Evolutionary conservation across 2,888 invertebrate genomes (phyloP), one percentile per base, ranked within the genome.

Genomic region (Erebia aethiops): DNA sequence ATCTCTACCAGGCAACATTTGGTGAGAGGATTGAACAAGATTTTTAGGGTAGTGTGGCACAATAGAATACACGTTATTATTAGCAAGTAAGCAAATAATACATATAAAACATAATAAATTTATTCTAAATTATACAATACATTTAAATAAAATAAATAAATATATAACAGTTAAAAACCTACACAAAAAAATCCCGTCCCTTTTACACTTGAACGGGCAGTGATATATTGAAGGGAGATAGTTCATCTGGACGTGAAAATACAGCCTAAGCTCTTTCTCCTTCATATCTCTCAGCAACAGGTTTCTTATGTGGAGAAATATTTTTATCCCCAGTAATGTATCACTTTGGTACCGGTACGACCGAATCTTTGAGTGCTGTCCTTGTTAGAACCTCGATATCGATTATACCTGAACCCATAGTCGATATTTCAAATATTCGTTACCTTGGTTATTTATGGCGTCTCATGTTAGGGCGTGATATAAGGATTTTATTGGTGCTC

Each of bases 311-410:
- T 82, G 81, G 84, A 84, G 87, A 90, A 87, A 91, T 90, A 91
- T 91, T 92, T 89, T 89, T 87, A 89, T 88, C 86, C 86, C 78
- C 78, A 78, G 81, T 87, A 90, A 91, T 91, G 88, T 91, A 91
- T 91, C 91, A 90, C 87, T 85, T 78, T 75, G 57, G 67, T 73
- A 80, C 76, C 73, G 77, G 81, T 80, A 79, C 81, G 82, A 85
- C 61, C 69, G 49, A 82, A 82, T 84, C 83, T 84, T 84, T 75
- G 82, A 87, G 86, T 74, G 76, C 71, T 76, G 77, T 76, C 68
- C 72, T 74, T 62, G 68, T 71, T 74, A 68, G 73, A 74, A 74
- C 75, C 74, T 77, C 79, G 79, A 79, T 80, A 80, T 79, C 80
- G 77, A 80, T 76, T 76, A 75, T 77, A 77, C 74, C 70, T 76